Evolutionary conservation across 2,797 vertebrate genomes (phyloP), one percentile per base, ranked within the genome.

Genomic region (Sebastes steindachneri): DNA sequence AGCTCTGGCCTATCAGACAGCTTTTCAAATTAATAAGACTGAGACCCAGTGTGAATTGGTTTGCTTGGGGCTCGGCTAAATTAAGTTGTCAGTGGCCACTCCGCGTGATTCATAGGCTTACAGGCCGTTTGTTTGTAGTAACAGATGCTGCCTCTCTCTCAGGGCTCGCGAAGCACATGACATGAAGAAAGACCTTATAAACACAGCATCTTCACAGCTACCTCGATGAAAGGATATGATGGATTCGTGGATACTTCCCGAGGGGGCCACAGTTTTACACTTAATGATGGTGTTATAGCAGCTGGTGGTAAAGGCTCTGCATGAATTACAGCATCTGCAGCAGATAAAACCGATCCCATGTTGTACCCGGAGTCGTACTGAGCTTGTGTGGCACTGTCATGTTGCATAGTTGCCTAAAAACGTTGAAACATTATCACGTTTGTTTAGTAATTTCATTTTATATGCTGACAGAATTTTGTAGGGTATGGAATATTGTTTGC

Each of bases 281-380:
- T 83, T 92, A 89, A 88, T 91, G 86, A 90, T 66, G 85, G 83
- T 74, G 58, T 82, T 73, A 65, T 54, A 79, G 84, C 81, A 86
- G 77, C 84, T 74, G 51, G 68, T 8, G 35, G 66, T 71, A 60
- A 83, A 84, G 73, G 19, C 68, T 58, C 15, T 29, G 76, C 70
- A 58, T 29, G 80, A 77, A 71, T 67, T 78, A 73, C 54, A 68
- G 25, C 12, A 54, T 66, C 63, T 25, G 35, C n/a, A 54, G 64
- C 41, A 58, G 64, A 83, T 75, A 48, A 81, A 80, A 87, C 31
- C 19, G 11, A 58, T 55, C 23, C 45, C 12, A 35, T 4, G 7
- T 26, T 60, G 28, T 28, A n/a, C 12, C 48, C 1, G 3, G 14
- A 53, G 35, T 48, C 17, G 0, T 17, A 5, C 4, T 41, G 29